Evolutionary conservation across 30 jellyfish, hydroid and myxozoan genomes (phyloP), one percentile per base, ranked within the genome.

Genomic region (Aurelia coerulea): DNA sequence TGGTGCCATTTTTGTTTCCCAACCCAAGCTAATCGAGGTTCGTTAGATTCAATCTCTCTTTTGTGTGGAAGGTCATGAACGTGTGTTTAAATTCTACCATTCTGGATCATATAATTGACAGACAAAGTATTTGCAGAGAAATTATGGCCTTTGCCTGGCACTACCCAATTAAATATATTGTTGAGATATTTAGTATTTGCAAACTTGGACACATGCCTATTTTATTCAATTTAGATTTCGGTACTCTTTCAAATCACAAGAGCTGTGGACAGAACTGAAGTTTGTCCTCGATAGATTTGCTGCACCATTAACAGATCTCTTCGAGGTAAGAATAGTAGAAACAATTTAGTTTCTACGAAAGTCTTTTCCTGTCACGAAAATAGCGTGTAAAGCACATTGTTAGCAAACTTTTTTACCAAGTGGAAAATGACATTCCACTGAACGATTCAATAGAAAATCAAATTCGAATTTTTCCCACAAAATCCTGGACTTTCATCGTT

Each of bases 191-290:
- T 5, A 7, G 29, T 3, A 16, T 1, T 6, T 17, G 34, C 69
- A 60, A 13, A 60, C 35, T 17, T 60, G 70, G 35, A 60, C 4
- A 60, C 10, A 62, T 29, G 49, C 5, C 2, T 1, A 0, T 46
- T 50, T 73, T 17, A 1, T 73, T 73, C 41, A 41, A 0, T n/a
- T 0, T 33, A 94, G 99, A 82, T 94, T 94, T 68, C 96, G 99
- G 1, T 94, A 94, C 73, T 97, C 95, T 52, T 94, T 94, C 91
- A 94, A 94, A 63, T 94, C 99, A 15, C 97, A 94, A 80, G 97
- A 78, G n/a, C 90, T 94, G 15, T 94, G 99, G 99, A 73, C 86
- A 32, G 99, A 94, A 73, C 72, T 94, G 60, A 94, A 94, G 88
- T 71, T 83, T 31, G 97, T 94, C 4, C 70, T 94, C 42, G 99